Base-by-base conservation (phyloP, 2,888 invertebrate genomes). In the Trichopria drosophilae region DNA sequence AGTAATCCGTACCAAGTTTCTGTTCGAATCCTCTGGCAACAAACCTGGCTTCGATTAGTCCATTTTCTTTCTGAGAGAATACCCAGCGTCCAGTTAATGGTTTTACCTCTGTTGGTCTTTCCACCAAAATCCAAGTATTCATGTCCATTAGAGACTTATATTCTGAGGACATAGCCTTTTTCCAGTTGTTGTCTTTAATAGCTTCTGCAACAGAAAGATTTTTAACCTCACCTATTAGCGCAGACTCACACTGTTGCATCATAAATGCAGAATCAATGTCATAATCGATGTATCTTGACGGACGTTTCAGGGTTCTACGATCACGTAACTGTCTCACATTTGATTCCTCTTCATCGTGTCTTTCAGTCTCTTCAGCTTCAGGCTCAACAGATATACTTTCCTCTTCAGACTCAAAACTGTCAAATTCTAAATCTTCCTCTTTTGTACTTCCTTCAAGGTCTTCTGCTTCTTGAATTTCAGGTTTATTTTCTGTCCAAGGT, bases 111-210 rank as follows among this genome's bases (percentile, higher is more conserved):
- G 13, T 22, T 5, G 41, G 46, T 24, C n/a, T 16, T 9, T 35
- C 16, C n/a, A 46, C 46, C 3, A 41, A 22, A 35, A 16, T 34
- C 51, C 51, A 46, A 3, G 41, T 51, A 3, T 41, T 22, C 50
- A 35, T 35, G 7, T 32, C 13, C 7, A 23, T 18, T 13, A 51
- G 22, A 26, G 45, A 34, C 9, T 20, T 36, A 28, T 28, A 59
- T 31, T 64, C 61, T 23, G 61, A 55, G 4, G 35, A 24, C 61
- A 67, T 67, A 2, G 66, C 66, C 43, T 53, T 50, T 10, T 39
- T 37, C 64, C 64, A 66, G 13, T 57, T 57, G 53, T 45, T 28
- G 49, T 67, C 62, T 24, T 61, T 62, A 16, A 68, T 19, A 7
- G 67, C 64, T 26, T 64, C 50, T 6, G 24, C 12, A 2, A 60